phyloP scores from a whole-genome alignment of 2,888 invertebrate genomes.

The Phyllotreta cruciferae region DNA sequence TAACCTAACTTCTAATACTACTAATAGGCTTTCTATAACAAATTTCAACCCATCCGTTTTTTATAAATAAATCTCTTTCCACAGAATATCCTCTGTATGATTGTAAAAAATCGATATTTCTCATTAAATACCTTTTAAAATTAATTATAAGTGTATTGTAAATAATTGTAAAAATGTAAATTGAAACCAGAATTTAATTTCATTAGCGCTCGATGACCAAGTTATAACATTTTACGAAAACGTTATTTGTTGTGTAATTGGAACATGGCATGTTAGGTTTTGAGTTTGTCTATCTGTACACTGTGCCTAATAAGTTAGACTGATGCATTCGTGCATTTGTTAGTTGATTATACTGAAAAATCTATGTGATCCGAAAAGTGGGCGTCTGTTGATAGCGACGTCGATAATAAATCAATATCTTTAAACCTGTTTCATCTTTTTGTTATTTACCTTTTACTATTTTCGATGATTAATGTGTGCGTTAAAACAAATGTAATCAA shows the following conservation, averaged over 20 bases:
- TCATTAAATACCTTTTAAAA: neutral
- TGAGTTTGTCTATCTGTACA: conserved; percentile 52
- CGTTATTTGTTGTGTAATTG: conserved; percentile 35
- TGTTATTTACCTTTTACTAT: conserved; percentile 4
- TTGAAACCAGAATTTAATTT: conserved; percentile 1
- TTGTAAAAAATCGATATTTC: conserved; percentile 1
- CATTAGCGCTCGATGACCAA: conserved; percentile 14
- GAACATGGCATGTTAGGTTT: conserved; percentile 54
- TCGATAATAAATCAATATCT: conserved; percentile 56
- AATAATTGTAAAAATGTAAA: conserved; percentile 29
- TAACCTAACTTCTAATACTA: too few species aligned
- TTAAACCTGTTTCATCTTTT: conserved; percentile 24
- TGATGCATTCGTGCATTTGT: conserved; percentile 48
- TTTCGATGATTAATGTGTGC: neutral
- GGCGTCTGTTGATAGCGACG: conserved; percentile 59
- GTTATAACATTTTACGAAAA: conserved; percentile 24
- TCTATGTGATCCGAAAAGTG: conserved; percentile 58
- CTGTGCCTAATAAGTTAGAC: conserved; percentile 59
- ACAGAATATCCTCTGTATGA: neutral
- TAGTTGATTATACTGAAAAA: conserved; percentile 44
- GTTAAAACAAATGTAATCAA: neutral
- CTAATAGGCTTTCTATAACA: too few species aligned
- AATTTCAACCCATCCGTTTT: too few species aligned
- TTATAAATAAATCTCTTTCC: neutral
- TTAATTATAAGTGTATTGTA: conserved; percentile 25